phyloP scores from a whole-genome alignment of 2,888 invertebrate species.

The Agrotis clavis region DNA sequence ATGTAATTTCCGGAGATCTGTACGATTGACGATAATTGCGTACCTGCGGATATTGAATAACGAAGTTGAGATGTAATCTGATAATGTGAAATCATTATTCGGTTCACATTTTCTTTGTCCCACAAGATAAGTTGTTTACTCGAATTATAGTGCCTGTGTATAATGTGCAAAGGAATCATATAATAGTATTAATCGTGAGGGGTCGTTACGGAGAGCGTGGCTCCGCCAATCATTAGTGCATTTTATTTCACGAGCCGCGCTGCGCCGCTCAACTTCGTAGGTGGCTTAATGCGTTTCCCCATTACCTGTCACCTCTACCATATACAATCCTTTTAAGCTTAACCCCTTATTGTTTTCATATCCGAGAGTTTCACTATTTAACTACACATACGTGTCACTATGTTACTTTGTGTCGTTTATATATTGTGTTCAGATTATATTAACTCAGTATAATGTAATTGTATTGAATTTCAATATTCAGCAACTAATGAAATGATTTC shows the following conservation, averaged over 20 bases:
- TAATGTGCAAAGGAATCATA: constrained; percentile 62
- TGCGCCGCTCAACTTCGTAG: constrained; percentile 70
- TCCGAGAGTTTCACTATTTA: constrained; percentile 46
- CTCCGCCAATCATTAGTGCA: constrained; percentile 82
- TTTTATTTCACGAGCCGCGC: constrained; percentile 78
- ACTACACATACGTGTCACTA: constrained; percentile 30
- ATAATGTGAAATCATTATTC: constrained; percentile 59
- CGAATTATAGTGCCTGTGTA: constrained; percentile 33
- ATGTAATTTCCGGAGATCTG: constrained; percentile 75
- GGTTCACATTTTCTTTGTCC: constrained; percentile 46
- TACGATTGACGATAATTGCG: constrained; percentile 64
- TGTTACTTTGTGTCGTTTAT: constrained; percentile 20
- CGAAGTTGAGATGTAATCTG: constrained; percentile 60
- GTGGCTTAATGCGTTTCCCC: constrained; percentile 83
- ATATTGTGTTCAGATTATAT: constrained; percentile 24
- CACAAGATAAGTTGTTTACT: constrained; percentile 44
- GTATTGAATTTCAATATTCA: constrained; percentile 35
- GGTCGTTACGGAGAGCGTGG: constrained; percentile 70
- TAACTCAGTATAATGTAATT: constrained; percentile 21
- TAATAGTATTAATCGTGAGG: constrained; percentile 70
- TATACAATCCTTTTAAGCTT: constrained; percentile 73
- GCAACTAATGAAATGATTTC: constrained; percentile 42
- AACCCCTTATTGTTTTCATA: constrained; percentile 71
- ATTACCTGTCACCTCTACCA: constrained; percentile 82
- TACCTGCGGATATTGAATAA: constrained; percentile 63